phyloP scores from a whole-genome alignment of 2,113 vertebrate species.

The Perca fluviatilis region DNA sequence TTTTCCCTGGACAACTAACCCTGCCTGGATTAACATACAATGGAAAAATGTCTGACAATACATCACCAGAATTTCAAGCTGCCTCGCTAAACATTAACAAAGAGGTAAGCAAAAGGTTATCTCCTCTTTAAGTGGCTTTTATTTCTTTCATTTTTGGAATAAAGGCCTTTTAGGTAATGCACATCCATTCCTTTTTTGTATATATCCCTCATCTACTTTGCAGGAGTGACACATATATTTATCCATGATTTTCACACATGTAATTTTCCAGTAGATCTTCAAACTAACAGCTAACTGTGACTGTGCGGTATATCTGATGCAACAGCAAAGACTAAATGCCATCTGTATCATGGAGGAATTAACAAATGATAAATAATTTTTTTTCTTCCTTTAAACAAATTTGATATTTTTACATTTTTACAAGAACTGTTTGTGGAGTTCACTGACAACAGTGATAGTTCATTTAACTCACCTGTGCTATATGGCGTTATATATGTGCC shows the following conservation, averaged over 20 bases:
- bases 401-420: too few relatives aligned
- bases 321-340: too few relatives aligned
- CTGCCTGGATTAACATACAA: accelerated
- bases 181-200: neutral
- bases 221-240: neutral
- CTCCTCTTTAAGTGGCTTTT: neutral
- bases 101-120: slow-evolving; percentile 27
- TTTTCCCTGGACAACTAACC: slow-evolving; percentile 51
- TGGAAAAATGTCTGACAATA: accelerated
- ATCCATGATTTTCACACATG: too few relatives aligned
- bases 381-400: too few relatives aligned
- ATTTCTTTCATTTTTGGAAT: neutral
- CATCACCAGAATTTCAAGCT: accelerated
- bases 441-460: neutral
- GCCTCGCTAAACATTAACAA: accelerated
- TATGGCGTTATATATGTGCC: too few relatives aligned
- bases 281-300: too few relatives aligned
- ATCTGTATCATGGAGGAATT: too few relatives aligned
- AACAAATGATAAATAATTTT: too few relatives aligned
- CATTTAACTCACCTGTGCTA: neutral
- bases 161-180: neutral
- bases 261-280: too few relatives aligned
- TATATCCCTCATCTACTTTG: neutral
- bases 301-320: too few relatives aligned
- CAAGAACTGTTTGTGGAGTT: too few relatives aligned